These are phyloP conservation scores for Sterna hirundo DNA, from an alignment of 2,113 vertebrate species.

Conservation along the genomic window DNA sequence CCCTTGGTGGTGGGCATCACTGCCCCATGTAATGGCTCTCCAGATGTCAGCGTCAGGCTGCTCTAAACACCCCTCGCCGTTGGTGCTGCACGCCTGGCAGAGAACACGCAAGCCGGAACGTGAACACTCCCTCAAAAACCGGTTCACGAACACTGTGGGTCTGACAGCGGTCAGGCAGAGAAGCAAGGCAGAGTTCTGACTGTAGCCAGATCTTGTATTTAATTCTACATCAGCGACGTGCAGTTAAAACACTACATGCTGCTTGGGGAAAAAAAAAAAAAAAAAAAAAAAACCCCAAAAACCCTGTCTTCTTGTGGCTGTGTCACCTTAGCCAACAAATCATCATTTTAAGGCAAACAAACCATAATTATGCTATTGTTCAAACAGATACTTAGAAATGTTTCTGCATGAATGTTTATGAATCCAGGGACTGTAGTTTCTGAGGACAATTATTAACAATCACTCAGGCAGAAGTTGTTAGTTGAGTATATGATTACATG, in stretches of 20 bases:
- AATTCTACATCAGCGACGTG: background rate
- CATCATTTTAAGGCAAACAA: background rate
- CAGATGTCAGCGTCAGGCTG: no score
- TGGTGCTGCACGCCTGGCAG: background rate
- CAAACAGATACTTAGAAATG: background rate
- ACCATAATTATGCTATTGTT: background rate
- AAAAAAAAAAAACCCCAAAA: background rate
- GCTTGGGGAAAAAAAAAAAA: background rate
- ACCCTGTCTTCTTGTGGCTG: background rate
- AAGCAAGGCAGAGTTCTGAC: background rate
- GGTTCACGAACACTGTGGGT: background rate
- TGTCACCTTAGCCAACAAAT: background rate
- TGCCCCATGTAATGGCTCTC: background rate
- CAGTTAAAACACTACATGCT: background rate
- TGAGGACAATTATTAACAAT: rapidly evolving
- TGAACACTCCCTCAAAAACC: background rate
- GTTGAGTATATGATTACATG: background rate
- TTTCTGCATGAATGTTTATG: background rate
- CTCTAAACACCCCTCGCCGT: background rate
- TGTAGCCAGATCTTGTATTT: background rate
- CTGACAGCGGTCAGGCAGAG: background rate
- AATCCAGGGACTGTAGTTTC: background rate
- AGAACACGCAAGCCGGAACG: background rate
- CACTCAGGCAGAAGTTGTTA: background rate
- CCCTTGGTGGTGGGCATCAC: background rate